Evolutionary conservation across 2,113 vertebrate genomes (phyloP).

Genomic region (Cinclus mexicanus): DNA sequence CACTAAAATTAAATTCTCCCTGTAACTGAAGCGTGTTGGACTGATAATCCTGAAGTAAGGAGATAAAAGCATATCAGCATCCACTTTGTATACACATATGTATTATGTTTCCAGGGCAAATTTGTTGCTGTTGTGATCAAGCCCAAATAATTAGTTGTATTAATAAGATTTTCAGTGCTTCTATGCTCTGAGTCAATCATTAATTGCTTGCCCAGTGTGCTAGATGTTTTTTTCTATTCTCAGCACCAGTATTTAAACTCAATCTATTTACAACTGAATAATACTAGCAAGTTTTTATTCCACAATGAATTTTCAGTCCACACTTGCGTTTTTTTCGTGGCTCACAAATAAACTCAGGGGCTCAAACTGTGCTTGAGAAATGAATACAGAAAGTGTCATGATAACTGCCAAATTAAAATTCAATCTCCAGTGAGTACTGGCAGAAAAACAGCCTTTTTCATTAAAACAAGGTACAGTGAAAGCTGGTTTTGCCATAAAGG

Average conservation of each 20-base stretch:
- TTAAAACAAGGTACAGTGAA: neutral
- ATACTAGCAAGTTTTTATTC: neutral
- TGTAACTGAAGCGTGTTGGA: neutral
- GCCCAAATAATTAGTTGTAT: neutral
- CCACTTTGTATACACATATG: neutral
- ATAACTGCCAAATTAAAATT: constrained; percentile 11
- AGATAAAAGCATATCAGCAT: neutral
- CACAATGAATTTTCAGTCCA: neutral
- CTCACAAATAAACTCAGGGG: neutral
- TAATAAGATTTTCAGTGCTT: neutral
- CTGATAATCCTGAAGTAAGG: neutral
- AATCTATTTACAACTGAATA: neutral
- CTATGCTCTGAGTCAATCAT: neutral
- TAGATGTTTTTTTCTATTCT: neutral
- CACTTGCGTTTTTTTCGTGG: neutral
- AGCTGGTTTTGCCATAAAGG: neutral
- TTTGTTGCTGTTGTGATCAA: neutral
- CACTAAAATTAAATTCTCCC: neutral
- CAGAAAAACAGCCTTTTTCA: neutral
- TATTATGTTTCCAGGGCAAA: neutral
- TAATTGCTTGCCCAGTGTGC: neutral
- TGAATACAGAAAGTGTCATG: neutral
- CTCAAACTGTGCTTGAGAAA: neutral
- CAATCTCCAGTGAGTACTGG: neutral
- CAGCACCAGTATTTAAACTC: neutral